Percentiles rank a stretch among this genome's conserved stretches.
phyloP scores from a whole-genome alignment of 2,888 invertebrate species.

The Spodoptera exigua region DNA sequence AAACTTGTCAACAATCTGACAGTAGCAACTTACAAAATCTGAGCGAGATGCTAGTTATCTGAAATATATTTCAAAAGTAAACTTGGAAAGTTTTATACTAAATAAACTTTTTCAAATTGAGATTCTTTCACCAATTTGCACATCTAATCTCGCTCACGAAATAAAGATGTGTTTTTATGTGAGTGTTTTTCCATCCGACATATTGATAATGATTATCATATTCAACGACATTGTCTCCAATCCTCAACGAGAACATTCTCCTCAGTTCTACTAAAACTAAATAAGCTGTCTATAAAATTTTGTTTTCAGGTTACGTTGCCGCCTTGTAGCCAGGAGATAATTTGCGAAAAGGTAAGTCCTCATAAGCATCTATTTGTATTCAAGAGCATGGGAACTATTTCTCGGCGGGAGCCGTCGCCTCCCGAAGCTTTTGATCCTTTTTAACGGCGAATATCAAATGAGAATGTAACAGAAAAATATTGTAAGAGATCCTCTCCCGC shows the following conservation, averaged over 20 bases:
- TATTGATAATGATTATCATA: slow-evolving; percentile 61
- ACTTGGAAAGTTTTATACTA: too few relatives aligned
- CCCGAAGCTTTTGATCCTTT: slow-evolving; percentile 60
- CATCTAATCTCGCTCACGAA: slow-evolving; percentile 52
- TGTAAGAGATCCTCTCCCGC: slow-evolving; percentile 29
- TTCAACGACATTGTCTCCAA: slow-evolving; percentile 60
- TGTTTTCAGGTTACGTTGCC: slow-evolving; percentile 83
- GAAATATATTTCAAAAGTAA: too few relatives aligned
- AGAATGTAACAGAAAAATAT: slow-evolving; percentile 51
- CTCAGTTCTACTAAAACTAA: slow-evolving; percentile 61
- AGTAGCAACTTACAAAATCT: too few relatives aligned
- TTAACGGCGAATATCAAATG: slow-evolving; percentile 57
- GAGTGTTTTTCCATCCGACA: slow-evolving; percentile 31
- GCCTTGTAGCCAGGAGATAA: slow-evolving; percentile 79
- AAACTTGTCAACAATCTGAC: too few relatives aligned
- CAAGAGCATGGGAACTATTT: slow-evolving; percentile 68
- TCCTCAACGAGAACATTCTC: slow-evolving; percentile 59
- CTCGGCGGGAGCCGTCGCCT: slow-evolving; percentile 47
- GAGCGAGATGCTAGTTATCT: too few relatives aligned
- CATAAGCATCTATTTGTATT: slow-evolving; percentile 81
- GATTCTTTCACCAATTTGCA: slow-evolving; percentile 4
- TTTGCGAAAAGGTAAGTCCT: slow-evolving; percentile 84
- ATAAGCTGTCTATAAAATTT: slow-evolving; percentile 74
- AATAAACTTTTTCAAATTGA: background rate
- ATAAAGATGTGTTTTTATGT: slow-evolving; percentile 47